Evolutionary conservation across 2,888 invertebrate genomes (phyloP).

Genomic region (Neoitamus cyanurus): DNA sequence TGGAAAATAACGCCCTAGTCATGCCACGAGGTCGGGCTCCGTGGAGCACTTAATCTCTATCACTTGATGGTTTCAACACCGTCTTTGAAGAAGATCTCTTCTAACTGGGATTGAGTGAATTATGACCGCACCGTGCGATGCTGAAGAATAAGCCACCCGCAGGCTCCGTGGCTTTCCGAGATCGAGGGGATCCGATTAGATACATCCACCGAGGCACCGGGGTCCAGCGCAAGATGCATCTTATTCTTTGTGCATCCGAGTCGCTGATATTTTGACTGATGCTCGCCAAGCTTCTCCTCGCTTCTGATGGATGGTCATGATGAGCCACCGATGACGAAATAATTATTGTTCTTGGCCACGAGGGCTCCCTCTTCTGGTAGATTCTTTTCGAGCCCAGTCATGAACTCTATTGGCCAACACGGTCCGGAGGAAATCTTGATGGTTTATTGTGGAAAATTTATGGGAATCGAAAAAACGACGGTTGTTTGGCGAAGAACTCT

Average conservation of each 20-base stretch:
- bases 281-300: conserved; percentile 11
- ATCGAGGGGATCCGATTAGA: not conserved
- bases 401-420: not conserved
- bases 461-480: not conserved
- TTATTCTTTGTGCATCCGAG: not conserved
- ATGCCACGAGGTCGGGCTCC: not conserved
- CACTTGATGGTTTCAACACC: conserved; percentile 1
- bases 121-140: not conserved
- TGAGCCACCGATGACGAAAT: conserved; percentile 37
- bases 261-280: not conserved
- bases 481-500: not conserved
- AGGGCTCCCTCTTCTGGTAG: conserved; percentile 14
- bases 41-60: not conserved
- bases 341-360: conserved; percentile 45
- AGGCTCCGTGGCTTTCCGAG: not conserved
- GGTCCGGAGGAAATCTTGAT: not conserved
- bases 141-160: not conserved
- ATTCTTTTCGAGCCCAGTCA: not conserved
- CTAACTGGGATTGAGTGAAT: not conserved
- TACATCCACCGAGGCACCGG: not conserved
- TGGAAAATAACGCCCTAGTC: not conserved
- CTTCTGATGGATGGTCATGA: conserved; percentile 35
- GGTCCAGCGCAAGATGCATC: not conserved
- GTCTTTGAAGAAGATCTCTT: not conserved
- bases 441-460: not conserved